phyloP scores from a whole-genome alignment of 2,113 vertebrate genomes.

The Platysteira castanea region DNA sequence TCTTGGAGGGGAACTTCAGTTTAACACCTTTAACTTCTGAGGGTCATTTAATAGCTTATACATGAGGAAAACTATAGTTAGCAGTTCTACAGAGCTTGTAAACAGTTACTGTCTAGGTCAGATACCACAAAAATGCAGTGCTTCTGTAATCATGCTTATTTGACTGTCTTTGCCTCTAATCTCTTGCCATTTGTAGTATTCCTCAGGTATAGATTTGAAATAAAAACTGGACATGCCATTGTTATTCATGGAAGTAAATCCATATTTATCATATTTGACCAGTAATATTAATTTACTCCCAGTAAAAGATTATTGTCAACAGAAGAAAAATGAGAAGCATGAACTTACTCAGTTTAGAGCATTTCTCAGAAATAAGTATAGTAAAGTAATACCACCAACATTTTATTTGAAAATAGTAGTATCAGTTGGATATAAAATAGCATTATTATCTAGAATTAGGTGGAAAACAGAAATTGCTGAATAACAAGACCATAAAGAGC shows the following conservation, averaged over 20 bases:
- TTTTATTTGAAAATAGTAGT: neutral
- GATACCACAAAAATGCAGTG: neutral
- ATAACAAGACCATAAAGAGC: neutral
- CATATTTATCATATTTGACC: neutral
- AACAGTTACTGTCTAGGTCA: neutral
- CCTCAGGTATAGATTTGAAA: neutral
- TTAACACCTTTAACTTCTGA: neutral
- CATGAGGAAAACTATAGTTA: neutral
- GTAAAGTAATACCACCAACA: neutral
- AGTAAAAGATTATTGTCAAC: neutral
- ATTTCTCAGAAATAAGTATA: neutral
- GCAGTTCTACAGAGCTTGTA: neutral
- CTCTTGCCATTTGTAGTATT: neutral
- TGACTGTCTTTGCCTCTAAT: neutral
- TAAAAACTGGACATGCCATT: neutral
- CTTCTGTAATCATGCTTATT: neutral
- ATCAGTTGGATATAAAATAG: neutral
- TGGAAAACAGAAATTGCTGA: neutral
- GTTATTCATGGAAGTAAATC: neutral
- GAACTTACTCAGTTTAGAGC: neutral
- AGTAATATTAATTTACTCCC: neutral
- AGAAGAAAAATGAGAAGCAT: neutral
- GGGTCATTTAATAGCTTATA: neutral
- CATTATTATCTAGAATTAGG: neutral
- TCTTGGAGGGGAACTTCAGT: neutral